phyloP scores from a whole-genome alignment of 2,113 vertebrate species.

The Deroptyus accipitrinus region DNA sequence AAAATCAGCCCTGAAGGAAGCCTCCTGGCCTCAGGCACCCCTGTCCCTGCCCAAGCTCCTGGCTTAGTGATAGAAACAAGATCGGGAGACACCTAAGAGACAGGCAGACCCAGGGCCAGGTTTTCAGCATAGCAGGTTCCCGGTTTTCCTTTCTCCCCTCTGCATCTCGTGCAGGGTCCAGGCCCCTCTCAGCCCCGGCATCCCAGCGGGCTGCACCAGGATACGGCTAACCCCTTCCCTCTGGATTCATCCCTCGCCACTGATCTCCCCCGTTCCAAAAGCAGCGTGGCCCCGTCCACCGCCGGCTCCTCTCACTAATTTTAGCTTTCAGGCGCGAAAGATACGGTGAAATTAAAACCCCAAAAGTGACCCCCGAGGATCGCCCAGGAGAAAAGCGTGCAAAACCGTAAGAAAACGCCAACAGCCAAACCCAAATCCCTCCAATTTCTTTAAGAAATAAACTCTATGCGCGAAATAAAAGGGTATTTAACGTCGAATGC shows the following conservation, averaged over 20 bases:
- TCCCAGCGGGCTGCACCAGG: not conserved
- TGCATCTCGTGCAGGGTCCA: rapidly evolving
- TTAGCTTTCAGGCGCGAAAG: not conserved
- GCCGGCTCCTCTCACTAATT: not conserved
- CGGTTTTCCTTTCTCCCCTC: not conserved
- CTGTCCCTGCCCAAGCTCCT: not conserved
- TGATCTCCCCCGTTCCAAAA: not conserved
- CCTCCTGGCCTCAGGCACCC: too few relatives aligned
- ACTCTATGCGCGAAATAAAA: not conserved
- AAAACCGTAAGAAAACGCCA: not conserved
- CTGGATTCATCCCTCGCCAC: not conserved
- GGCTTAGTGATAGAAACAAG: not conserved
- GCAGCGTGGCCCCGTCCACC: rapidly evolving
- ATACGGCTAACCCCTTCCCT: not conserved
- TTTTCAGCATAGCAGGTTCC: not conserved
- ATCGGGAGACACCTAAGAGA: not conserved
- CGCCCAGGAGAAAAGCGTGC: not conserved
- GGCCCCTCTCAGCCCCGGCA: not conserved
- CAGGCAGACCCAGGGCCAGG: not conserved
- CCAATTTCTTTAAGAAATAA: not conserved
- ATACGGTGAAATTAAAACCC: not conserved
- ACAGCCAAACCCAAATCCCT: not conserved
- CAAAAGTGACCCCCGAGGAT: not conserved
- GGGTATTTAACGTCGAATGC: rapidly evolving
- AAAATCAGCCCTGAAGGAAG: not conserved